A percentile compares a stretch with the other conserved stretches of the same genome.
These are phyloP conservation scores for Oryzias dopingdopingensis DNA, from an alignment of 2,797 vertebrate species.

Conservation along the genomic window DNA sequence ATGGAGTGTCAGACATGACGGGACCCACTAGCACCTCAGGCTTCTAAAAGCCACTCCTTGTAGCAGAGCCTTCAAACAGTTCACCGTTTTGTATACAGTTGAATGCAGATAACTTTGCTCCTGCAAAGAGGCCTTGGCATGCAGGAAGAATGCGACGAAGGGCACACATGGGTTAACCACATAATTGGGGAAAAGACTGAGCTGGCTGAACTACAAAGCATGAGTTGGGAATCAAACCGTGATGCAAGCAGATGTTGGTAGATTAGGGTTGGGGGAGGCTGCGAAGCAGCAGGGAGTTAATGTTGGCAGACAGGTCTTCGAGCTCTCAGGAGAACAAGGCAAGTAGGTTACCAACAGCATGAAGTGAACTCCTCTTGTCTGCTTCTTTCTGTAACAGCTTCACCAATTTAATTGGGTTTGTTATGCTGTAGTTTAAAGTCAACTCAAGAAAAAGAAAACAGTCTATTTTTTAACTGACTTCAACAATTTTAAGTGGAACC, in stretches of 20 bases:
- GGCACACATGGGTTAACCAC: constrained; percentile 3
- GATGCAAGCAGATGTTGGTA: constrained; percentile 34
- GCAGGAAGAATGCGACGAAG: constrained; percentile 22
- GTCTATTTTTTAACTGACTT: neutral
- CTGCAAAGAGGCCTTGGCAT: constrained; percentile 15
- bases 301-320: constrained; percentile 32
- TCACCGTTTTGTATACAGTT: no score
- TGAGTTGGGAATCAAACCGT: constrained; percentile 18
- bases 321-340: constrained; percentile 1
- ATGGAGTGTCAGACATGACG: no score
- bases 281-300: constrained; percentile 29
- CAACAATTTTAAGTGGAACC: neutral
- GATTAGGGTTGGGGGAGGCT: constrained; percentile 26
- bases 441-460: neutral
- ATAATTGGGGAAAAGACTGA: neutral
- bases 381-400: neutral
- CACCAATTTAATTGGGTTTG: neutral
- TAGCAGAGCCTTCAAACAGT: no score
- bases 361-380: neutral
- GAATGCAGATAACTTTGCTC: neutral
- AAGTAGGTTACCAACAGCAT: neutral
- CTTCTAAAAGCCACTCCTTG: no score
- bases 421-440: neutral
- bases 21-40: no score
- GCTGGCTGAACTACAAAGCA: constrained; percentile 18